Evolutionary conservation across 2,888 invertebrate genomes (phyloP).

Genomic region (Metacarcinus magister): DNA sequence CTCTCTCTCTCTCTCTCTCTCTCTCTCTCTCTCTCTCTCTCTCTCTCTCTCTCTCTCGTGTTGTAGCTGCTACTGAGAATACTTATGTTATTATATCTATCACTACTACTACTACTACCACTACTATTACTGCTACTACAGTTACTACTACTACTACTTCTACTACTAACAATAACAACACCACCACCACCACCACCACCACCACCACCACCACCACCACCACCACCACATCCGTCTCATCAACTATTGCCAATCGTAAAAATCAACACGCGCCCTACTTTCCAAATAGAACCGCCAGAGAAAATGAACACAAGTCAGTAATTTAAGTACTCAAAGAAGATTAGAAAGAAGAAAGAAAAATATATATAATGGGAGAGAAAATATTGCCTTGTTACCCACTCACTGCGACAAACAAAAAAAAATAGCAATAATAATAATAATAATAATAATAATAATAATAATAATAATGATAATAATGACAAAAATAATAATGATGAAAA

Average conservation of each 20-base stretch:
- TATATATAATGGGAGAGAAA: no score
- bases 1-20: not conserved
- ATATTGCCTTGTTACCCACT: no score
- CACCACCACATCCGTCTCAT: not conserved
- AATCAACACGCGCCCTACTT: not conserved
- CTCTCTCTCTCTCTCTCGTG: not conserved
- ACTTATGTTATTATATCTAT: no score
- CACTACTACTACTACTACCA: no score
- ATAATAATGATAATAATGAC: no score
- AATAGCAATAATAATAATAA: no score
- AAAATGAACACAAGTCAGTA: not conserved
- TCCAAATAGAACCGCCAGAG: not conserved
- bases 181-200: not conserved
- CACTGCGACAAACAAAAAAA: no score
- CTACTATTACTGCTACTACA: not conserved
- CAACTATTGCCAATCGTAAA: not conserved
- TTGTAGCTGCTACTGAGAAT: no score
- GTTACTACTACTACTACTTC: not conserved
- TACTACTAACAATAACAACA: not conserved
- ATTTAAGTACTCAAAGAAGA: no score
- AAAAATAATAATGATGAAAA: no score
- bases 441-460: no score
- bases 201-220: not conserved
- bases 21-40: not conserved
- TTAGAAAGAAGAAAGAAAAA: no score